These are phyloP conservation scores for Ectemnius continuus DNA, from an alignment of 2,888 invertebrate genomes.

Conservation along the genomic window DNA sequence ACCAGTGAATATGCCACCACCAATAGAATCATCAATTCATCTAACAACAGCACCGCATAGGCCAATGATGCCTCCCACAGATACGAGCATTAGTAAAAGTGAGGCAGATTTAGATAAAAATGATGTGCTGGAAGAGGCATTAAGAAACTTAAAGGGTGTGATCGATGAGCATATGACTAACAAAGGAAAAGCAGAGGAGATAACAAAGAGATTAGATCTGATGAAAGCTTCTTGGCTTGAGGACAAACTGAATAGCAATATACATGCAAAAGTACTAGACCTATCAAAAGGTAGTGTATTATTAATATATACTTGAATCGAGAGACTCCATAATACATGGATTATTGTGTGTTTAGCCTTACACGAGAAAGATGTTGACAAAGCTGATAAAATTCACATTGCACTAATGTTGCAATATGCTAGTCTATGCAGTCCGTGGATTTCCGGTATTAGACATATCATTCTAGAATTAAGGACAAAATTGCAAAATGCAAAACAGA, in stretches of 20 bases:
- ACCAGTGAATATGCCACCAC: slow-evolving; percentile 61
- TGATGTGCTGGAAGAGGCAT: slow-evolving; percentile 55
- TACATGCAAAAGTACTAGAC: slow-evolving; percentile 79
- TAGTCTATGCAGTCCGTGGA: slow-evolving; percentile 81
- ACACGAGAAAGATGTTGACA: slow-evolving; percentile 77
- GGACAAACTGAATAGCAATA: slow-evolving; percentile 79
- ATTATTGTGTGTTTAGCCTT: slow-evolving; percentile 79
- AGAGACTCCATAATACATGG: slow-evolving; percentile 12
- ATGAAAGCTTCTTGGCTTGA: slow-evolving; percentile 82
- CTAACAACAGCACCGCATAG: slow-evolving; percentile 62
- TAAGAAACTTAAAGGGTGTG: slow-evolving; percentile 62
- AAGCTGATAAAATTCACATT: slow-evolving; percentile 82
- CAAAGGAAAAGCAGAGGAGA: slow-evolving; percentile 76
- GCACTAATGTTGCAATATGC: slow-evolving; percentile 82
- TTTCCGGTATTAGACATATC: slow-evolving; percentile 82
- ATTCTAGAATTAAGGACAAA: slow-evolving; percentile 75
- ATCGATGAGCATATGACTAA: slow-evolving; percentile 55
- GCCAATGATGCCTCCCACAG: slow-evolving; percentile 58
- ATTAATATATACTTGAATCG: neutral
- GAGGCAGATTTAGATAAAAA: slow-evolving; percentile 57
- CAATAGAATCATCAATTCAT: slow-evolving; percentile 22
- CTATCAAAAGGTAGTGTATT: slow-evolving; percentile 79
- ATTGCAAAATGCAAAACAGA: slow-evolving; percentile 11
- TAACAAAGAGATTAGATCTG: slow-evolving; percentile 79
- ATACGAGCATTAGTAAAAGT: neutral